A percentile compares a stretch with the other conserved stretches of the same genome.
These are phyloP conservation scores for Metopia argyrocephala DNA, from an alignment of 2,888 invertebrate species.

Conservation along the genomic window DNA sequence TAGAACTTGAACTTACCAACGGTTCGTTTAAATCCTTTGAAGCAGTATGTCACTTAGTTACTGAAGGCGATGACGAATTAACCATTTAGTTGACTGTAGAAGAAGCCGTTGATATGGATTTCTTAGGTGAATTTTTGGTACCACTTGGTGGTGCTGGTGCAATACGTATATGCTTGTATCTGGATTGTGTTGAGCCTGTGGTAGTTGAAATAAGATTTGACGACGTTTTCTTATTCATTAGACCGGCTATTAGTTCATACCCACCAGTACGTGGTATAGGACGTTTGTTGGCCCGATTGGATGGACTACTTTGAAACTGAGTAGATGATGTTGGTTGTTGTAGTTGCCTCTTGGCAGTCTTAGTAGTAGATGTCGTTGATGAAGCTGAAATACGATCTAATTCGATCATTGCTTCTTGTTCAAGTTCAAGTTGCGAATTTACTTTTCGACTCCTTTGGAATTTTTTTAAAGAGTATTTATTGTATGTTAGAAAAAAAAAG, in stretches of 20 bases:
- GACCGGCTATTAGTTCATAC: slow-evolving; percentile 54
- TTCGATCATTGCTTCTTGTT: slow-evolving; percentile 95
- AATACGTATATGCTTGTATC: slow-evolving; percentile 76
- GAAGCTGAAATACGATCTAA: slow-evolving; percentile 84
- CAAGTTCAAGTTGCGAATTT: slow-evolving; percentile 93
- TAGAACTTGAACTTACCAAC: slow-evolving; percentile 71
- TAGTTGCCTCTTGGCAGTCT: slow-evolving; percentile 65
- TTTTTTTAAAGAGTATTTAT: too few species aligned
- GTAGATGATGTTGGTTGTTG: slow-evolving; percentile 71
- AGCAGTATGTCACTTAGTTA: slow-evolving; percentile 54
- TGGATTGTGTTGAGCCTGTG: slow-evolving; percentile 68
- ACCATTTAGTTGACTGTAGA: slow-evolving; percentile 60
- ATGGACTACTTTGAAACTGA: slow-evolving; percentile 66
- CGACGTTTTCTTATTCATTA: too few species aligned
- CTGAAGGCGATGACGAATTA: slow-evolving; percentile 50
- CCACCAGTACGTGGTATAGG: slow-evolving; percentile 61
- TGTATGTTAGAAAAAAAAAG: too few species aligned
- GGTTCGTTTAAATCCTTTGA: slow-evolving; percentile 55
- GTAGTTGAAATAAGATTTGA: slow-evolving; percentile 66
- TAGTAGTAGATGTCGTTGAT: slow-evolving; percentile 68
- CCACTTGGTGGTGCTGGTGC: slow-evolving; percentile 76
- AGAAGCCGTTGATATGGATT: slow-evolving; percentile 50
- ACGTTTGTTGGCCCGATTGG: slow-evolving; percentile 70
- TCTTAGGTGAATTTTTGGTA: slow-evolving; percentile 59
- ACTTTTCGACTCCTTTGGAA: slow-evolving; percentile 91